A percentile compares a stretch with the other conserved stretches of the same genome.
Evolutionary conservation across 2,888 invertebrate species (phyloP).

Genomic region (Eurois occulta): DNA sequence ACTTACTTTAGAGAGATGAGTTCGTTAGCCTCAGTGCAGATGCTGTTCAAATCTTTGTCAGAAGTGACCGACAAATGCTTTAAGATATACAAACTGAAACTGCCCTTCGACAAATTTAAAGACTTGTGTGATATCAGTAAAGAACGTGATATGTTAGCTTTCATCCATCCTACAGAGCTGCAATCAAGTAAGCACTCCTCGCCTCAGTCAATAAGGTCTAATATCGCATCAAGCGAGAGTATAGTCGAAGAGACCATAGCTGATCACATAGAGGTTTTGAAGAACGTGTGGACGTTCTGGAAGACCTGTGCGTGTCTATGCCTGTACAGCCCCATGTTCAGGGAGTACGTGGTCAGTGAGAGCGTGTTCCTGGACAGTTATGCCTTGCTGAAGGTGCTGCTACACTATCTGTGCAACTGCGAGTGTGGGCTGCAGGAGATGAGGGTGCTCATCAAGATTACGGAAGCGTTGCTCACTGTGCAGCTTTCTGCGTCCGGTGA

Average conservation of each 20-base stretch:
- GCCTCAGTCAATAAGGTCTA: constrained; percentile 70
- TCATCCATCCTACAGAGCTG: constrained; percentile 56
- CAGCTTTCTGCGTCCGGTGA: constrained; percentile 86
- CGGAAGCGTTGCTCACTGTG: constrained; percentile 86
- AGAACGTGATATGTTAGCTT: constrained; percentile 75
- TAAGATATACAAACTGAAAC: constrained; percentile 79
- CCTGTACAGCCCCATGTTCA: constrained; percentile 90
- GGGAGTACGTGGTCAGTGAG: constrained; percentile 83
- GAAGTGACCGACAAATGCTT: constrained; percentile 83
- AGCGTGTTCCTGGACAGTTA: constrained; percentile 81
- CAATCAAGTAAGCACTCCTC: constrained; percentile 66
- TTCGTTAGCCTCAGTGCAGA: constrained; percentile 83
- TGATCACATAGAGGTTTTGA: constrained; percentile 81
- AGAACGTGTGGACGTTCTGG: constrained; percentile 88
- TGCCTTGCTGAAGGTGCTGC: constrained; percentile 81
- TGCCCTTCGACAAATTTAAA: constrained; percentile 78
- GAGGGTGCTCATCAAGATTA: constrained; percentile 80
- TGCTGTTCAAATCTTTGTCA: constrained; percentile 84
- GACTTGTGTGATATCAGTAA: constrained; percentile 79
- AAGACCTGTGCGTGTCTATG: constrained; percentile 88
- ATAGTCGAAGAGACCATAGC: constrained; percentile 68
- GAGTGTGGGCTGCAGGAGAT: constrained; percentile 72
- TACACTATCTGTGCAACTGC: constrained; percentile 76
- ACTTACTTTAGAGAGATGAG: constrained; percentile 81
- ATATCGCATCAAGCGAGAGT: constrained; percentile 65